A percentile compares a stretch with the other conserved stretches of the same genome.
These are phyloP conservation scores for Dasypogon diadema DNA, from an alignment of 2,888 invertebrate species.

Conservation along the genomic window DNA sequence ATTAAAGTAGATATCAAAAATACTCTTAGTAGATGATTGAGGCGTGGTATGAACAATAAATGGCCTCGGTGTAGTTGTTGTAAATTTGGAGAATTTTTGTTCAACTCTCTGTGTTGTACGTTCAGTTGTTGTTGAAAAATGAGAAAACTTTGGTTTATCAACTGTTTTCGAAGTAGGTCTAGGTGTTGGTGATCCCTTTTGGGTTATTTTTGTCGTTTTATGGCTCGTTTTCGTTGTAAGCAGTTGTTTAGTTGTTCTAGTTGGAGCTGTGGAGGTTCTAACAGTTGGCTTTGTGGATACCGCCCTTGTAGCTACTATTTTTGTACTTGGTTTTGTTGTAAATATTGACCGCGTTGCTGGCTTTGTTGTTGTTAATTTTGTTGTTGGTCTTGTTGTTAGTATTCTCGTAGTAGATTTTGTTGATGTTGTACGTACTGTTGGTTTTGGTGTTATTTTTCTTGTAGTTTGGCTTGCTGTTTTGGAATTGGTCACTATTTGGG, in stretches of 20 bases:
- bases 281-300: neutral
- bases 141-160: neutral
- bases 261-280: neutral
- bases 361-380: constrained; percentile 39
- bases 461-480: constrained; percentile 7
- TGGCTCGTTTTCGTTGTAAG: constrained; percentile 31
- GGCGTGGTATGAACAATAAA: neutral
- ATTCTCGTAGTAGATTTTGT: constrained; percentile 50
- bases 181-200: neutral
- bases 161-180: neutral
- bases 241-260: constrained; percentile 9
- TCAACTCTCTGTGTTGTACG: neutral
- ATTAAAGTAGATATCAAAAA: constrained; percentile 51
- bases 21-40: neutral
- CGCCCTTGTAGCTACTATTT: constrained; percentile 52
- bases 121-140: neutral
- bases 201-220: too few species aligned
- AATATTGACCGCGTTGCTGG: constrained; percentile 46
- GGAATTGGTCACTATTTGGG: neutral
- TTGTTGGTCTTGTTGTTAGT: constrained; percentile 31
- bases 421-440: constrained; percentile 41
- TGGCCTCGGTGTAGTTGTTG: constrained; percentile 13
- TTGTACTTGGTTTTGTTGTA: constrained; percentile 54
- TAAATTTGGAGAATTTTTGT: too few species aligned
- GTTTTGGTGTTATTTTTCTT: constrained; percentile 38